A percentile compares a stretch with the other conserved stretches of the same genome.
These are phyloP conservation scores for Agriopis leucophaearia DNA, from an alignment of 2,888 invertebrate genomes.

Conservation along the genomic window DNA sequence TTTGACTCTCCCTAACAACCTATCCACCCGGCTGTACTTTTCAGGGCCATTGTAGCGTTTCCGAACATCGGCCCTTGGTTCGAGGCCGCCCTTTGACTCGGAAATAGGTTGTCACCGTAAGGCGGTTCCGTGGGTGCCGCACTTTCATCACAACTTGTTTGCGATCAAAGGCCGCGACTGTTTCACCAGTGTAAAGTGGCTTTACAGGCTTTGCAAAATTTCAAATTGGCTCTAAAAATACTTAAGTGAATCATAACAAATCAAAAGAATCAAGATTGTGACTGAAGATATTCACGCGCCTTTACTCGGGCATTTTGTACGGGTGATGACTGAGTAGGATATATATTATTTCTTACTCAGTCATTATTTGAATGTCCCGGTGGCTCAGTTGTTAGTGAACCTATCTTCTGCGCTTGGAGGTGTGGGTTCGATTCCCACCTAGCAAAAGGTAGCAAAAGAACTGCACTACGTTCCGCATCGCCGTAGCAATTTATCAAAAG, in stretches of 20 bases:
- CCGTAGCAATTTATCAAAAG: neutral
- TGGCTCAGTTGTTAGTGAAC: too few species aligned
- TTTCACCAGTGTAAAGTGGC: slow-evolving; percentile 10
- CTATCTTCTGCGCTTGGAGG: too few species aligned
- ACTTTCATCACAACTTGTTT: slow-evolving; percentile 17
- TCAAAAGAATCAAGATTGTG: neutral
- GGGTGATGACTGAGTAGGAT: too few species aligned
- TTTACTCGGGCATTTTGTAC: too few species aligned
- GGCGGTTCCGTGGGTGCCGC: slow-evolving; percentile 16
- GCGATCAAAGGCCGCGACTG: slow-evolving; percentile 27
- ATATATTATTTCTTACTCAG: too few species aligned
- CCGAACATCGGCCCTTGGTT: slow-evolving; percentile 40
- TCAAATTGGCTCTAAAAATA: neutral
- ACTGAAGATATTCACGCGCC: too few species aligned
- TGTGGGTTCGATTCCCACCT: too few species aligned
- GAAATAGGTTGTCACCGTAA: slow-evolving; percentile 40
- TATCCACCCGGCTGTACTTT: slow-evolving; percentile 28
- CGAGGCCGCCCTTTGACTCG: slow-evolving; percentile 45
- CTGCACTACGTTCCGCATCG: neutral
- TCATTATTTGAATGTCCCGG: too few species aligned
- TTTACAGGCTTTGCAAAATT: slow-evolving; percentile 3
- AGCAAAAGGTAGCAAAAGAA: too few species aligned
- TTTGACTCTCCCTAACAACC: slow-evolving; percentile 18
- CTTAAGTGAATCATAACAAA: neutral
- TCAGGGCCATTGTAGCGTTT: slow-evolving; percentile 37